Conservation (phyloP, 1,140 invertebrate genomes). For the Drosophila obscura region DNA sequence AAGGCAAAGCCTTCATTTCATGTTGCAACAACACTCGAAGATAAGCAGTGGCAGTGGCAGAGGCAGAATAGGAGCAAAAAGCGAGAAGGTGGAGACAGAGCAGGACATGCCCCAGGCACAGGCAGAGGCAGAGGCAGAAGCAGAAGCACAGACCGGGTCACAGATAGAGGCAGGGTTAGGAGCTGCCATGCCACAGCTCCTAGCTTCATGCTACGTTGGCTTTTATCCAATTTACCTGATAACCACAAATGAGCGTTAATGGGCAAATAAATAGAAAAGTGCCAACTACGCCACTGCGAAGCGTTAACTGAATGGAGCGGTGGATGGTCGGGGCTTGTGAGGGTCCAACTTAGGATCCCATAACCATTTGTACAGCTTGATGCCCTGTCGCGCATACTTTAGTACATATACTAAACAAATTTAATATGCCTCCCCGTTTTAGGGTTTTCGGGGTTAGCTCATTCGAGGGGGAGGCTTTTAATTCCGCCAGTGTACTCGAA, state of each 20-base stretch:
- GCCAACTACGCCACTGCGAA: conserved; percentile 75
- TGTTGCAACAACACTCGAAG: conserved; percentile 74
- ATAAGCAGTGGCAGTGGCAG: conserved; percentile 48
- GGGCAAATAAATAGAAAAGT: conserved; percentile 81
- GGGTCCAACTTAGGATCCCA: conserved; percentile 18
- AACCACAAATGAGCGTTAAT: conserved; percentile 82
- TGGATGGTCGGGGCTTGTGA: conserved; percentile 1
- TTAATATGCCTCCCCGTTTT: conserved; percentile 53
- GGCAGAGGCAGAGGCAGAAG: conserved; percentile 17
- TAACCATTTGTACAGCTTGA: conserved; percentile 47
- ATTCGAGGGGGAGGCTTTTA: conserved; percentile 20
- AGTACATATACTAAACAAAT: conserved; percentile 74
- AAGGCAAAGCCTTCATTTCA: conserved; percentile 60
- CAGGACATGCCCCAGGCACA: conserved; percentile 4
- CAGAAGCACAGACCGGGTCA: conserved; percentile 10
- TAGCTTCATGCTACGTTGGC: conserved; percentile 79
- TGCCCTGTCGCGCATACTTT: conserved; percentile 59
- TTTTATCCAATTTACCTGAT: conserved; percentile 82
- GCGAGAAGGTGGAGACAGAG: conserved; percentile 7
- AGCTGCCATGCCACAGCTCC: conserved; percentile 26
- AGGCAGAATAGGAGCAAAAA: background rate
- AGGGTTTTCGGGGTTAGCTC: conserved; percentile 24
- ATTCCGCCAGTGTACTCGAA: conserved; percentile 3
- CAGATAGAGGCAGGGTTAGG: conserved; percentile 2
- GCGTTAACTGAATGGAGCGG: conserved; percentile 68